Conservation (phyloP, 2,113 vertebrate genomes). For the Neoarius graeffei region DNA sequence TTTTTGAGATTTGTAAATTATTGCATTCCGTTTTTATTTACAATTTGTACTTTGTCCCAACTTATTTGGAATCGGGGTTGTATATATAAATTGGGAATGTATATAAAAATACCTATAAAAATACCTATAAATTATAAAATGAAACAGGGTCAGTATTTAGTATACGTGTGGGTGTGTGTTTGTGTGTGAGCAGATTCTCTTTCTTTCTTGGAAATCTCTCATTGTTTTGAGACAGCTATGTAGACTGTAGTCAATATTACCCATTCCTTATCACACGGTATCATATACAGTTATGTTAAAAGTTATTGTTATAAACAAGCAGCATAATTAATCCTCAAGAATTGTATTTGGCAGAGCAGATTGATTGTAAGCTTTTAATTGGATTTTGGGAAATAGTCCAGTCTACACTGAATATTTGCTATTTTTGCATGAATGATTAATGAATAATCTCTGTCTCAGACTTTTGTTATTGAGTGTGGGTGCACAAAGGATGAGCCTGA, state of each 20-base stretch:
- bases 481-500: neutral
- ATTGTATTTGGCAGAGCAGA: neutral
- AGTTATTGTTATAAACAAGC: neutral
- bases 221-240: neutral
- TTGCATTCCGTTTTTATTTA: too few species aligned
- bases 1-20: too few species aligned
- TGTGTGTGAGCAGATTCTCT: neutral
- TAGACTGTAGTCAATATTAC: neutral
- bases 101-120: too few species aligned
- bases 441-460: conserved; percentile 8
- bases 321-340: neutral
- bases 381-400: conserved; percentile 14
- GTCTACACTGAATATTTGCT: neutral
- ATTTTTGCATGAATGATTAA: neutral
- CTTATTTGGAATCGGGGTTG: too few species aligned
- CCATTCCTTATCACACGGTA: neutral
- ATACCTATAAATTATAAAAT: too few species aligned
- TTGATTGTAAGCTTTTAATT: conserved; percentile 19
- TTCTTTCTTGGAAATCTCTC: neutral
- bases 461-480: neutral
- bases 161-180: too few species aligned
- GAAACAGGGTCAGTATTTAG: too few species aligned
- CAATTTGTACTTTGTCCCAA: too few species aligned
- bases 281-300: neutral
- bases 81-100: too few species aligned